Evolutionary conservation across 2,113 vertebrate genomes (phyloP), one percentile per base, ranked within the genome.

Genomic region (Hirundichthys speculiger): DNA sequence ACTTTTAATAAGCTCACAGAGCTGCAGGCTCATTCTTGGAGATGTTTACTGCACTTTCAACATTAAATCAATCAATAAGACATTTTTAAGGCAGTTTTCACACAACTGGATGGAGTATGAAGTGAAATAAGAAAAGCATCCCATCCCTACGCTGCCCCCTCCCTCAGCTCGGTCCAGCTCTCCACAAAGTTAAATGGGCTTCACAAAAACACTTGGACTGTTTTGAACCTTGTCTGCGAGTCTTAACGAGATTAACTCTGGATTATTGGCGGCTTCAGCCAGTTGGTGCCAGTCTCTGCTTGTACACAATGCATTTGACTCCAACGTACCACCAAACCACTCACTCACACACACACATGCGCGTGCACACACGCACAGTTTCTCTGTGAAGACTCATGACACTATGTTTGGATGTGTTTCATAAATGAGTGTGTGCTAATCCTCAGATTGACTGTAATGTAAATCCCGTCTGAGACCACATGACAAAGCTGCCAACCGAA

Each of bases 381-480:
- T 16, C 9, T 38, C 16, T 52, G 21, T 47, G 13, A 55, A 30
- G 62, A 52, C 41, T n/a, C 22, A 21, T 45, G 39, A 47, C 14
- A 9, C 42, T 55, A 60, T 22, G 18, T 34, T 5, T 73, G 24
- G 19, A 14, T 50, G 16, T 27, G 25, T 27, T 19, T 10, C n/a
- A 3, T 49, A 46, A 4, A 48, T 42, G 38, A 43, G 55, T 16
- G 34, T 30, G 52, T 12, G 38, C 15, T 90, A 86, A 90, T 83
- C 80, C 78, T 22, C 34, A 65, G 43, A 52, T 40, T 64, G 65
- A 71, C 61, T 53, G 16, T 56, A 49, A 41, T 13, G 40, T 75
- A 77, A 85, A 77, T 70, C 77, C 80, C 52, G 20, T 25, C 63
- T 52, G 42, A 43, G 63, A 69, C 24, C 83, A 75, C 75, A 80